Base-by-base conservation (phyloP, 2,113 vertebrate genomes). In the Xiphophorus couchianus region DNA sequence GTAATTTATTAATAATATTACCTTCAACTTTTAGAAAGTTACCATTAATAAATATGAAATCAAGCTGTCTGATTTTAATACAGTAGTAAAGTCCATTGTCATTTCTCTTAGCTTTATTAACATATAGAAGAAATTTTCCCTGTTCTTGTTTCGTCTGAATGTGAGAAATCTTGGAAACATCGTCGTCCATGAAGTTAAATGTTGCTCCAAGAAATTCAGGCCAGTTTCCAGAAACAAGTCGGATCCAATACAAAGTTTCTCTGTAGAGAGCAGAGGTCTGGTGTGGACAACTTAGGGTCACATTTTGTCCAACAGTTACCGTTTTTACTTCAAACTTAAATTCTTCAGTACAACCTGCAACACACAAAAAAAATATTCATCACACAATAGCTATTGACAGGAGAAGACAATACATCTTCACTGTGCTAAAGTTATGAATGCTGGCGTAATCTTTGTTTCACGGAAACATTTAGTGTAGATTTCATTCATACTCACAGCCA, bases 51-150 rank as follows among this genome's bases (percentile, higher is more conserved):
- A 78, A 37, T 0, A 2, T 67, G 35, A 78, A 19, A 4, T 66
- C 7, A 13, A 35, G 69, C 2, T 3, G 0, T 29, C 31, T 27
- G 0, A 72, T 11, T 72, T 78, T 78, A 48, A 72, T 5, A 33
- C 76, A 78, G 37, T 67, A 78, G 30, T 78, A 78, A 35, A 85
- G 5, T 58, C 71, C 90, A 44, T 78, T 67, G 39, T 91, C 86
- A 7, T 27, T 85, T 0, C 8, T n/a, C 25, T 62, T 3, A 65
- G 80, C 3, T 72, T 51, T 0, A 9, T n/a, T 51, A 39, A 91
- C 73, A 28, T 72, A 25, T 17, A 90, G 71, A 5, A 78, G 15
- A 84, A 90, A 92, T 0, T 14, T 48, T 70, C 67, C 83, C 51
- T 44, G 42, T 3, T 25, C 68, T 78, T 84, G 77, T 68, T 88